phyloP scores from a whole-genome alignment of 1,140 invertebrate genomes.

The Gryon sp. region DNA sequence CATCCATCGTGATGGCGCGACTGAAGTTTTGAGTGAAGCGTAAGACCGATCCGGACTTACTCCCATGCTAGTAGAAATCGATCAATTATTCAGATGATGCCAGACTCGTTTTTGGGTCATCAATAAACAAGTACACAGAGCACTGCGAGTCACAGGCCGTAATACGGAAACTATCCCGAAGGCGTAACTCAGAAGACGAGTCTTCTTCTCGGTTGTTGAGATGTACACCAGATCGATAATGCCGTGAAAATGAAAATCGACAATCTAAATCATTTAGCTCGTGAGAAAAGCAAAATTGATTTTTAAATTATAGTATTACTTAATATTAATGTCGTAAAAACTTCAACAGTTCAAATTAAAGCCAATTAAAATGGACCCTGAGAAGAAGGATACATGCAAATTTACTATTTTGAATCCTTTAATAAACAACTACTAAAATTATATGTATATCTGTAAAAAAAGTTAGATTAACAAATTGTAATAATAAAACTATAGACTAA shows the following conservation, averaged over 20 bases:
- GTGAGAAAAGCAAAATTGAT: background rate
- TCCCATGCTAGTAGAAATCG: conserved; percentile 42
- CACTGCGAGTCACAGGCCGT: conserved; percentile 41
- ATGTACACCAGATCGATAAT: conserved; percentile 43
- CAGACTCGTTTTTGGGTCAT: conserved; percentile 59
- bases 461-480: too few relatives aligned
- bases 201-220: conserved; percentile 37
- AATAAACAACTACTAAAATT: too few relatives aligned
- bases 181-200: conserved; percentile 40
- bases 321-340: too few relatives aligned
- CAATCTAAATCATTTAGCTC: conserved; percentile 12
- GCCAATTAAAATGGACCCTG: too few relatives aligned
- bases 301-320: too few relatives aligned
- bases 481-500: too few relatives aligned
- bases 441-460: too few relatives aligned
- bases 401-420: too few relatives aligned
- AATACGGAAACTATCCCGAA: conserved; percentile 45
- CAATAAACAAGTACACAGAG: conserved; percentile 60
- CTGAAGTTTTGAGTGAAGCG: conserved; percentile 37
- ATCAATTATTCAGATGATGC: conserved; percentile 65
- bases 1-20: conserved; percentile 36
- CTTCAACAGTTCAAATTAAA: too few relatives aligned
- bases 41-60: conserved; percentile 40
- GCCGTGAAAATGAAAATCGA: conserved; percentile 30
- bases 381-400: too few relatives aligned